Evolutionary conservation across 2,888 invertebrate genomes (phyloP), one percentile per base, ranked within the genome.

Genomic region (Steinernema carpocapsae): DNA sequence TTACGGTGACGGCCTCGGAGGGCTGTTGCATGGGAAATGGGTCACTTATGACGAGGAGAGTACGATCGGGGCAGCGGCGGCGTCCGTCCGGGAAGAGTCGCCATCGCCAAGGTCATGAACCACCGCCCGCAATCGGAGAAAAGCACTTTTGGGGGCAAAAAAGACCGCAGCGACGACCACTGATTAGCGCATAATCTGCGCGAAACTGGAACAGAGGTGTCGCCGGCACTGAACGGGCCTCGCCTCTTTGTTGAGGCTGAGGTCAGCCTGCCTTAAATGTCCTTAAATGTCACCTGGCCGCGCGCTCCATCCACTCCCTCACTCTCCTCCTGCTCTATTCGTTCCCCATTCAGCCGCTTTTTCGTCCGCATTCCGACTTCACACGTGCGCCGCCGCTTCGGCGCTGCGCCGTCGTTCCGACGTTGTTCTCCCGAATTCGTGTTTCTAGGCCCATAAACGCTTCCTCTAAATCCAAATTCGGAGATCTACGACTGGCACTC

Each of bases 111-210:
- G 64, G 64, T 64, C 64, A 26, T 29, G 29, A 29, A 26, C 56
- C 56, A 22, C 14, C 22, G 56, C 19, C 26, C n/a, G 37, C 48
- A 17, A 48, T 24, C 52, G 52, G 22, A 52, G 12, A 22, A 19
- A 29, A 64, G 26, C 32, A 32, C 32, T 64, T 64, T 64, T 64
- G 14, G 37, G 12, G 64, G 64, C 7, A 19, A 48, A 48, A n/a
- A 37, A 37, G 52, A 22, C 24, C 52, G 48, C 17, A 4, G 48
- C 48, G n/a, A 2, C 56, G 24, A 14, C 32, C 32, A 10, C 17
- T 64, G 64, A 64, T 64, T 64, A 64, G 64, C 64, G 64, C 64
- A 32, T 64, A 64, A 64, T 64, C 64, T 32, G 32, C 64, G 56
- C 56, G 56, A 56, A 48, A 56, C 26, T 56, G 56, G 56, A 26